Conservation (phyloP, 2,797 vertebrate species). For the Bryconaethiops microstoma region DNA sequence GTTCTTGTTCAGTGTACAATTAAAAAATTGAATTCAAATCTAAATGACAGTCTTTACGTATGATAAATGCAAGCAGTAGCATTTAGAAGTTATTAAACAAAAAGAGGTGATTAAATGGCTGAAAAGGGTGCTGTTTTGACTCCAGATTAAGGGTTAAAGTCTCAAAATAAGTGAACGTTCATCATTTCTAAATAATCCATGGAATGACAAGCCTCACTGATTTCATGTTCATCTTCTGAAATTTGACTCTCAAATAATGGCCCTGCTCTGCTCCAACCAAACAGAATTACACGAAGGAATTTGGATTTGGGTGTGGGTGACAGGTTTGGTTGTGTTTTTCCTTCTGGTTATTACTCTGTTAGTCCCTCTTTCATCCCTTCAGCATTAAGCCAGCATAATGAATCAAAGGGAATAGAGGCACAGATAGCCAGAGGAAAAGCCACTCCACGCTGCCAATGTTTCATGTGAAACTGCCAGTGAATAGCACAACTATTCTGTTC, state of each 20-base stretch:
- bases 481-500: slow-evolving; percentile 76
- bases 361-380: slow-evolving; percentile 57
- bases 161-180: too few relatives aligned
- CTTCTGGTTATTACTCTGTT: slow-evolving; percentile 53
- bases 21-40: too few relatives aligned
- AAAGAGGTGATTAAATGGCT: too few relatives aligned
- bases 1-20: too few relatives aligned
- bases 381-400: slow-evolving; percentile 65
- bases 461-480: slow-evolving; percentile 78
- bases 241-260: background rate
- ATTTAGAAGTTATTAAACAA: too few relatives aligned
- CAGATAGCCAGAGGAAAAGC: slow-evolving; percentile 77
- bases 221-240: background rate
- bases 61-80: too few relatives aligned
- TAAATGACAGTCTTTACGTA: too few relatives aligned
- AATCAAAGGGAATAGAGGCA: slow-evolving; percentile 68
- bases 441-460: slow-evolving; percentile 80
- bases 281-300: background rate
- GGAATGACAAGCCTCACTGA: too few relatives aligned
- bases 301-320: slow-evolving; percentile 10
- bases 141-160: too few relatives aligned
- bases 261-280: background rate
- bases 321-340: slow-evolving; percentile 39
- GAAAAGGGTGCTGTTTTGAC: too few relatives aligned
- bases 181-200: too few relatives aligned